Conservation (phyloP, 1,140 invertebrate genomes). For the Calosoma granatense region DNA sequence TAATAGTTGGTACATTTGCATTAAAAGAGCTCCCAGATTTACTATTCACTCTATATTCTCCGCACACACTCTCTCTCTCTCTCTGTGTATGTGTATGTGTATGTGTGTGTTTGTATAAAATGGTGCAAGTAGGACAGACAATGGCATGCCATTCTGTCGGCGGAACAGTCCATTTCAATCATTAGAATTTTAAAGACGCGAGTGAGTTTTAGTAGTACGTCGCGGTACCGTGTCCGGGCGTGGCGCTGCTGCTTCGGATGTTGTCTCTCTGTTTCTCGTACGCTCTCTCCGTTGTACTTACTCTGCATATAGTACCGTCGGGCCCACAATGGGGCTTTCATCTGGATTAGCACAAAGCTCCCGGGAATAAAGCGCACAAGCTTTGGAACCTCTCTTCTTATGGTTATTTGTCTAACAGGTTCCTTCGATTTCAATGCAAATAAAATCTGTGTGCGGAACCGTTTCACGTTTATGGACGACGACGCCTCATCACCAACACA, state of each 20-base stretch:
- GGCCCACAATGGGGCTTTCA: conserved; percentile 26
- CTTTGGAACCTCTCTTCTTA: neutral
- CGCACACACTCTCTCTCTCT: too few species aligned
- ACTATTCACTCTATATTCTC: too few species aligned
- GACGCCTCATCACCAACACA: too few species aligned
- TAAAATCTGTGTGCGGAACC: neutral
- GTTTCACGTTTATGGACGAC: neutral
- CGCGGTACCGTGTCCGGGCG: neutral
- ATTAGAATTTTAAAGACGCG: neutral
- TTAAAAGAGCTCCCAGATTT: too few species aligned
- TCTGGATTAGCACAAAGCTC: conserved; percentile 29
- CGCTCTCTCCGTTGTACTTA: too few species aligned
- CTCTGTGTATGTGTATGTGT: too few species aligned
- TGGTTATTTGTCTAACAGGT: conserved; percentile 3
- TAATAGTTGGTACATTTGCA: too few species aligned
- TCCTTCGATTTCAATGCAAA: conserved; percentile 3
- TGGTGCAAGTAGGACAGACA: neutral
- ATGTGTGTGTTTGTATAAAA: too few species aligned
- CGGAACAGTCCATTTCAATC: neutral
- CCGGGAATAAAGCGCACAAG: conserved; percentile 14
- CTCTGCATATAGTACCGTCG: neutral
- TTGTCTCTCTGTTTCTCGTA: too few species aligned
- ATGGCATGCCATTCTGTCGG: neutral
- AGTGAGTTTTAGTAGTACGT: neutral
- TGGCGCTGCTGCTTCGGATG: too few species aligned